Percentiles rank a stretch among this genome's conserved stretches.
Evolutionary conservation across 2,797 vertebrate genomes (phyloP).

Genomic region (Alfaro cultratus): DNA sequence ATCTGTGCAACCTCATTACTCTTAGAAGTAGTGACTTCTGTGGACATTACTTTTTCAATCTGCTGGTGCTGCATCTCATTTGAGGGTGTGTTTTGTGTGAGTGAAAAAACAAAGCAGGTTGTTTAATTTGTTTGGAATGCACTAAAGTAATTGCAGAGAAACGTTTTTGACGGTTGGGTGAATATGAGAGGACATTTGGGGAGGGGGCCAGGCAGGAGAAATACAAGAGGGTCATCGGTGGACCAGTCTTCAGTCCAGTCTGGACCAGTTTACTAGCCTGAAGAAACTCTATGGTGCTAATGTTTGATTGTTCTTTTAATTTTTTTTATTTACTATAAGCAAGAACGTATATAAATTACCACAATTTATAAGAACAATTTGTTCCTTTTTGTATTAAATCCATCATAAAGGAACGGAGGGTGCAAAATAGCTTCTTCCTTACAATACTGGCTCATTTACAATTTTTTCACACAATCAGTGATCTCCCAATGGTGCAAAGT

Average conservation of each 20-base stretch:
- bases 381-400: background rate
- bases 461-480: background rate
- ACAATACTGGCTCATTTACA: background rate
- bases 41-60: background rate
- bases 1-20: background rate
- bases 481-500: constrained; percentile 42
- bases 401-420: background rate
- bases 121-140: constrained; percentile 54
- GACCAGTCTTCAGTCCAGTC: constrained; percentile 54
- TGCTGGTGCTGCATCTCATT: background rate
- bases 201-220: constrained; percentile 3
- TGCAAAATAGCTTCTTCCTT: background rate
- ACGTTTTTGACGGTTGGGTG: constrained; percentile 55
- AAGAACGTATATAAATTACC: constrained; percentile 46
- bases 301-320: constrained; percentile 3
- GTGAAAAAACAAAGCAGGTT: constrained; percentile 6
- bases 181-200: constrained; percentile 51
- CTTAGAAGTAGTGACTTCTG: background rate
- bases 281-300: constrained; percentile 28
- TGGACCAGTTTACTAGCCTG: constrained; percentile 62
- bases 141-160: constrained; percentile 60
- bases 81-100: background rate
- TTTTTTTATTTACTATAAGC: constrained; percentile 12
- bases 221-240: constrained; percentile 15
- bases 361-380: background rate